A percentile compares a stretch with the other conserved stretches of the same genome.
Conservation (phyloP, 2,797 vertebrate genomes). For the Lindbergichthys nudifrons region DNA sequence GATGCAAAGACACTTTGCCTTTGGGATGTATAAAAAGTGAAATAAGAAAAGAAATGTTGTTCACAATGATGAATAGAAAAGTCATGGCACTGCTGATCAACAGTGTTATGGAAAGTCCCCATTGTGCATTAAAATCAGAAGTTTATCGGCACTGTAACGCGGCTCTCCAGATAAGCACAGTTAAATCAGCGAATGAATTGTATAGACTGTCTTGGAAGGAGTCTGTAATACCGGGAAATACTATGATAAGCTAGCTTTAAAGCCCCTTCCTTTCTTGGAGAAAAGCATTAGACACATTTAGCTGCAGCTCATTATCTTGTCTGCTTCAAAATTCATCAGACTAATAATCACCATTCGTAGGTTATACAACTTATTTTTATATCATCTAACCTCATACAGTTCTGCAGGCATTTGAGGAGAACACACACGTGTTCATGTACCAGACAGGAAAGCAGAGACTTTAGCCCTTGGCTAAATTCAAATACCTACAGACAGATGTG, state of each 20-base stretch:
- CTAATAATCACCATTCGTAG: neutral
- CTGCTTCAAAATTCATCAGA: neutral
- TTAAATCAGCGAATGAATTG: neutral
- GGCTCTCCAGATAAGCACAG: neutral
- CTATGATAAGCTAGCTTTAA: neutral
- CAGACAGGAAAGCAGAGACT: neutral
- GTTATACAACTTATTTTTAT: neutral
- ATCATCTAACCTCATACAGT: neutral
- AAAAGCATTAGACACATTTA: neutral
- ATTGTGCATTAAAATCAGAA: neutral
- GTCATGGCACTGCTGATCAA: no score
- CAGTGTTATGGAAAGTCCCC: no score
- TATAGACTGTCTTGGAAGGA: neutral
- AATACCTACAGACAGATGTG: slow-evolving; percentile 29
- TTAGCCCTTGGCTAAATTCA: slow-evolving; percentile 11
- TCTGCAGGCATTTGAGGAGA: neutral
- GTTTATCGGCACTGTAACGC: neutral
- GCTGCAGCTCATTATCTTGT: neutral
- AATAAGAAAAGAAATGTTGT: no score
- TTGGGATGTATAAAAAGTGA: no score
- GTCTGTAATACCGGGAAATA: neutral
- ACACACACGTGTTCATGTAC: neutral
- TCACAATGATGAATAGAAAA: no score
- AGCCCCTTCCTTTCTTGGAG: neutral
- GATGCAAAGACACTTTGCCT: no score